Evolutionary conservation across 2,888 invertebrate genomes (phyloP), one percentile per base, ranked within the genome.

Genomic region (Drosophila pullipes): DNA sequence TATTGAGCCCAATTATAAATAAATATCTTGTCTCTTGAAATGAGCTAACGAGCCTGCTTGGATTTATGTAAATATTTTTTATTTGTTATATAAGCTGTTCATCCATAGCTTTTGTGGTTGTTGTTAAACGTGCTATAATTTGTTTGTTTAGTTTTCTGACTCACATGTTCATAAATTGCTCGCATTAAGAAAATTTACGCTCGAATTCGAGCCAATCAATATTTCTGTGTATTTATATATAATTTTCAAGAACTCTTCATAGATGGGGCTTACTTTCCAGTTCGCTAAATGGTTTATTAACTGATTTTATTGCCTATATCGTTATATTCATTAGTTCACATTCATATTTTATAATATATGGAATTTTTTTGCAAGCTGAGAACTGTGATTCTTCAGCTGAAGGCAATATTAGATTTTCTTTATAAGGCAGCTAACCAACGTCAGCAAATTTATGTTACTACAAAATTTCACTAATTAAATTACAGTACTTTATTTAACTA

Each of bases 51-150:
- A 52, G 49, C 47, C 50, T n/a, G 49, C 33, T 62, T 41, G 22
- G 60, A 60, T 71, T 76, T 64, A 81, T 72, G 62, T 30, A 68
- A 68, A 68, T 68, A 50, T 68, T 66, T 64, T 54, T 7, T 6
- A 31, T 49, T 25, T 59, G 35, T 69, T 68, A 68, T 62, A 63
- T 71, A 65, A 53, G 55, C 31, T 30, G 37, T 22, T 59, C 28
- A 25, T 0, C 5, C 9, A 25, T 25, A 11, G 31, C 18, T 10
- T 30, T 52, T 31, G 53, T 47, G 11, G 7, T 37, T 53, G 52
- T 16, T 39, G 1, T 7, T 33, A 62, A 61, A 53, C 47, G 37
- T 57, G 63, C 28, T 7, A 31, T 30, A 25, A 41, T 41, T 30
- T 18, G 3, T 25, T 60, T 61, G 30, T 61, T 54, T 33, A 22